A percentile compares a stretch with the other conserved stretches of the same genome.
phyloP scores from a whole-genome alignment of 2,888 invertebrate species.

The Perdita meconis region DNA sequence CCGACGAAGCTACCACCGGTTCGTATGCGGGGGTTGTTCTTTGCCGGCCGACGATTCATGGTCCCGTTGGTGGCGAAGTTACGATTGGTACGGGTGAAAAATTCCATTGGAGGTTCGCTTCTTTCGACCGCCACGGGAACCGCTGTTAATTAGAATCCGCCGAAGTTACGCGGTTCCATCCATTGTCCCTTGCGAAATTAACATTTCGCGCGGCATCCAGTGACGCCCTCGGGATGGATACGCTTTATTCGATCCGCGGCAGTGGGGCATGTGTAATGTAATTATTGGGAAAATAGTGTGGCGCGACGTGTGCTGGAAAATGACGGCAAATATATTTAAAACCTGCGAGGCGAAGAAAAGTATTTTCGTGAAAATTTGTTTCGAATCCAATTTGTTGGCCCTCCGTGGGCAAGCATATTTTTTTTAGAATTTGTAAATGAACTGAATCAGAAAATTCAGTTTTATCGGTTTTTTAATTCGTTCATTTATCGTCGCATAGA shows the following conservation, averaged over 20 bases:
- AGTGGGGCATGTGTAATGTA: background rate
- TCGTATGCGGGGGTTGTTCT: background rate
- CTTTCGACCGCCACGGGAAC: constrained; percentile 1
- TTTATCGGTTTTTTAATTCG: too few relatives aligned
- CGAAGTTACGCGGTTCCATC: constrained; percentile 21
- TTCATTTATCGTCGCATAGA: too few relatives aligned
- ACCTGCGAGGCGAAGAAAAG: too few relatives aligned
- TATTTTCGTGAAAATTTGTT: too few relatives aligned
- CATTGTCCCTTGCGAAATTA: constrained; percentile 29
- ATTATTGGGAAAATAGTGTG: constrained; percentile 44
- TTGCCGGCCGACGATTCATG: constrained; percentile 12
- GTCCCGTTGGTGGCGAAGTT: constrained; percentile 1
- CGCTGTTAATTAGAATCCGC: constrained; percentile 37
- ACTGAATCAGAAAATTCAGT: too few relatives aligned
- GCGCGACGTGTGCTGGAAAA: background rate
- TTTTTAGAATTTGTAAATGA: too few relatives aligned
- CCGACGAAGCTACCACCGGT: constrained; percentile 1
- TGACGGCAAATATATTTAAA: too few relatives aligned
- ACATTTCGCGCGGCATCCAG: constrained; percentile 36
- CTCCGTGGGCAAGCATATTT: too few relatives aligned
- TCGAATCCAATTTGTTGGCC: too few relatives aligned
- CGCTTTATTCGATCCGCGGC: constrained; percentile 11
- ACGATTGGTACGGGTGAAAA: constrained; percentile 26
- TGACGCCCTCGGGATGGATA: constrained; percentile 31
- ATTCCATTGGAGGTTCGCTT: constrained; percentile 3